Conservation (phyloP, 2,113 vertebrate genomes). For the Manacus vitellinus region DNA sequence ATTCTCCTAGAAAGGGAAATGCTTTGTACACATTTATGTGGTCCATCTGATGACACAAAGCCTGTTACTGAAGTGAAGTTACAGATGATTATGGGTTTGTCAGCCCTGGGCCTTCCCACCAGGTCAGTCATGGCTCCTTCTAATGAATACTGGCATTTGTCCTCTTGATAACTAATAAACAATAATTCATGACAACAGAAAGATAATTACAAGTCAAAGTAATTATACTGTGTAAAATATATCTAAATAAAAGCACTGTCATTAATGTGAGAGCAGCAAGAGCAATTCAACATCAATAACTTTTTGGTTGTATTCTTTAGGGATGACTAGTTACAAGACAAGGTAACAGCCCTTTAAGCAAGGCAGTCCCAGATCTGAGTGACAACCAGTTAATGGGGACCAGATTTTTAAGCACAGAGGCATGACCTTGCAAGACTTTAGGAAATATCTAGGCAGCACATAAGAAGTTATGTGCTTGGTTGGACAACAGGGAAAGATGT, state of each 20-base stretch:
- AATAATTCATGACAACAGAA: neutral
- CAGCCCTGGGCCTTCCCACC: neutral
- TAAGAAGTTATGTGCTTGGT: neutral
- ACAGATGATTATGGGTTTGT: neutral
- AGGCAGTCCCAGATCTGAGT: neutral
- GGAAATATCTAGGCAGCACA: neutral
- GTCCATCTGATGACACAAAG: neutral
- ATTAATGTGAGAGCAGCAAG: neutral
- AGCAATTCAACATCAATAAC: neutral
- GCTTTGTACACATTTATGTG: neutral
- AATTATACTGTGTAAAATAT: neutral
- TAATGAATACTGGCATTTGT: neutral
- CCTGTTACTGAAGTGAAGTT: neutral
- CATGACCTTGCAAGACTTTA: neutral
- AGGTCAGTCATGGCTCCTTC: neutral
- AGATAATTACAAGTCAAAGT: neutral
- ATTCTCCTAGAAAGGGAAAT: neutral
- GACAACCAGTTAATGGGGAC: neutral
- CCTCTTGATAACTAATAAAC: neutral
- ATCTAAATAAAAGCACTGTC: neutral
- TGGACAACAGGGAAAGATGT: neutral
- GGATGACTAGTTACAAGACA: neutral
- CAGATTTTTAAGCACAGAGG: neutral
- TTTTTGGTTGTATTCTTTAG: neutral
- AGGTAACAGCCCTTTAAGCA: neutral